Conservation (phyloP, 2,113 vertebrate species). For the Brienomyrus brachyistius region DNA sequence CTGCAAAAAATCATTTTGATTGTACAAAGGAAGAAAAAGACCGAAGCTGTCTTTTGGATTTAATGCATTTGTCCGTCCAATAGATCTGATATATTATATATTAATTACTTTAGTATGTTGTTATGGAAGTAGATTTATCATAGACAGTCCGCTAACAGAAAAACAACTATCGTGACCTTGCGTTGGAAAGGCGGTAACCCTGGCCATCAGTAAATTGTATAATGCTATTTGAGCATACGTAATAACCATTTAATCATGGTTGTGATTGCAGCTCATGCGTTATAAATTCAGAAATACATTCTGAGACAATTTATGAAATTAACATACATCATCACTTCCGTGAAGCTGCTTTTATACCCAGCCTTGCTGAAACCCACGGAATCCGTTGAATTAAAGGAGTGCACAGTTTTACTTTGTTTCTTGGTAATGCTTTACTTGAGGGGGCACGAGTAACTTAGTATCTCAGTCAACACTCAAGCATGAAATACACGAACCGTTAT, state of each 20-base stretch:
- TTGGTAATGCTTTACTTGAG: background rate
- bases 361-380: background rate
- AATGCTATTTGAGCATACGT: background rate
- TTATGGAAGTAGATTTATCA: background rate
- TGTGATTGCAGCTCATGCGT: background rate
- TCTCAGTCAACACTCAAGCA: background rate
- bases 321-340: conserved; percentile 48
- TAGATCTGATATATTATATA: background rate
- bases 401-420: background rate
- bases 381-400: background rate
- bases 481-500: background rate
- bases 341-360: conserved; percentile 26
- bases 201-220: background rate
- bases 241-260: background rate
- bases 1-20: background rate
- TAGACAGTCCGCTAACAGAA: background rate
- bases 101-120: background rate
- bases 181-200: background rate
- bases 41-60: background rate
- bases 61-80: background rate
- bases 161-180: background rate
- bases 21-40: background rate
- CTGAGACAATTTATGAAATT: conserved; percentile 40
- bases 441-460: background rate
- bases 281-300: background rate